Evolutionary conservation across 2,888 invertebrate genomes (phyloP).

Genomic region (Caenorhabditis sp.): DNA sequence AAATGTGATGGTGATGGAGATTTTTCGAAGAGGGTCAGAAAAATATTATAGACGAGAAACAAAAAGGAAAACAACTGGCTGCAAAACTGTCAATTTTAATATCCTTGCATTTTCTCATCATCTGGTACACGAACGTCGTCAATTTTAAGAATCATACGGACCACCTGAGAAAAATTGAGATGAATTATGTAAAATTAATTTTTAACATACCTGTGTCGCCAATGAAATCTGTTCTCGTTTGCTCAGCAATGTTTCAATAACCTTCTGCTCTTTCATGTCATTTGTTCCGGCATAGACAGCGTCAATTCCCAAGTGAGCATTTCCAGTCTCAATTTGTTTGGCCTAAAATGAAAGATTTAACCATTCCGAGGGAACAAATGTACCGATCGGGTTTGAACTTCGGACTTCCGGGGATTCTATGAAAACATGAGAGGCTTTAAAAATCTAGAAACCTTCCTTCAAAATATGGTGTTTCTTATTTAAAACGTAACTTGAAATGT

Average conservation of each 20-base stretch:
- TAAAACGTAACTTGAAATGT: too few relatives aligned
- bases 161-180: slow-evolving; percentile 75
- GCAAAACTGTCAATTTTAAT: slow-evolving; percentile 25
- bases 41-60: neutral
- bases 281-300: slow-evolving; percentile 84
- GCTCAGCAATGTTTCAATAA: slow-evolving; percentile 93
- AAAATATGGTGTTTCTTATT: too few relatives aligned
- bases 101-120: slow-evolving; percentile 63
- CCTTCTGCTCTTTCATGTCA: slow-evolving; percentile 89
- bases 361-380: too few relatives aligned
- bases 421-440: too few relatives aligned
- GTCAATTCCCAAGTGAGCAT: slow-evolving; percentile 89
- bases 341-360: slow-evolving; percentile 76
- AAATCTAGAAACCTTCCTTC: too few relatives aligned
- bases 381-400: too few relatives aligned
- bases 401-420: too few relatives aligned
- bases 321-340: slow-evolving; percentile 84
- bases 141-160: slow-evolving; percentile 99
- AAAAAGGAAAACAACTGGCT: slow-evolving; percentile 2
- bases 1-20: too few relatives aligned
- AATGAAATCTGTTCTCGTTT: slow-evolving; percentile 96
- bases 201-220: slow-evolving; percentile 83
- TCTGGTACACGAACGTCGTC: slow-evolving; percentile 86
- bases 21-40: neutral
- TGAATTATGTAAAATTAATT: too few relatives aligned